Conservation (phyloP, 2,113 vertebrate genomes). For the Elephas maximus region DNA sequence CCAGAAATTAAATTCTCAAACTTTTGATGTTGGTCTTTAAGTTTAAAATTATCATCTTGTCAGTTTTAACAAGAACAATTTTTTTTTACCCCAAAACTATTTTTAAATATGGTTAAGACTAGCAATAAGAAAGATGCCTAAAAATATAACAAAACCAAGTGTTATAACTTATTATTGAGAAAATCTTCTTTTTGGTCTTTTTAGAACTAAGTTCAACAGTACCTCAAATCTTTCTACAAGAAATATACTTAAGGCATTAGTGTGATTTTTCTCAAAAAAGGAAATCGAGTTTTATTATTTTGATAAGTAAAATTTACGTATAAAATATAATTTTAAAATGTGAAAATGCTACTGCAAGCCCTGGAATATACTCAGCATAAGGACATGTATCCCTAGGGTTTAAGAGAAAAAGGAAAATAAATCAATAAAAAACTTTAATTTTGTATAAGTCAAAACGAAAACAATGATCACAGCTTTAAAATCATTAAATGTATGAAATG, state of each 20-base stretch:
- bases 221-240: background rate
- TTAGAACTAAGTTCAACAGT: background rate
- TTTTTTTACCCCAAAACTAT: constrained; percentile 23
- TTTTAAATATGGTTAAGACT: background rate
- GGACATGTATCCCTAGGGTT: background rate
- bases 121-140: background rate
- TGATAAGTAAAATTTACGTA: background rate
- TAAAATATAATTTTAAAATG: background rate
- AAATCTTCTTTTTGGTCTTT: background rate
- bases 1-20: background rate
- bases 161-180: background rate
- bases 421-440: background rate
- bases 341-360: background rate
- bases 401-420: background rate
- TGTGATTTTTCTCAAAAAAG: background rate
- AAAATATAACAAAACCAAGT: background rate
- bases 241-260: background rate
- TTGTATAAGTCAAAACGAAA: background rate
- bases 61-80: constrained; percentile 14
- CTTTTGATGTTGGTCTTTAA: background rate
- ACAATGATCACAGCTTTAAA: background rate
- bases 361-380: background rate
- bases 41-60: background rate
- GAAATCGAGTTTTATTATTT: background rate
- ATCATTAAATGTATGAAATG: constrained; percentile 11